Conservation (phyloP, 2,888 invertebrate species). For the Melolontha melolontha region DNA sequence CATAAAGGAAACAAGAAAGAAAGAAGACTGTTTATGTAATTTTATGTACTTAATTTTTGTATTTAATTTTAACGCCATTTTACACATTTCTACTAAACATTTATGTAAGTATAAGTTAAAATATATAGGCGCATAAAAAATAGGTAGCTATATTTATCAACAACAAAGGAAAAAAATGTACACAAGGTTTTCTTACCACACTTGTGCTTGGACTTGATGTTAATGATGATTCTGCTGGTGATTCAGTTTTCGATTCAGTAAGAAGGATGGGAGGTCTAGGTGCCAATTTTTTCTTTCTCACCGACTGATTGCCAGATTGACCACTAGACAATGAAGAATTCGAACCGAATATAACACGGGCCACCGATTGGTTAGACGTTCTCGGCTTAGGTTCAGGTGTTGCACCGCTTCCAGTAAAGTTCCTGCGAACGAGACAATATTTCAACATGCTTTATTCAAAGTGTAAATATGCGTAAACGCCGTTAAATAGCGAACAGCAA, state of each 20-base stretch:
- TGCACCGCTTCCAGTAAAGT: constrained; percentile 22
- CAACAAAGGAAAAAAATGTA: constrained; percentile 5
- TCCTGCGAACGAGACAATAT: constrained; percentile 5
- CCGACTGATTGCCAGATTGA: constrained; percentile 58
- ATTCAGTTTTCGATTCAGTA: constrained; percentile 49
- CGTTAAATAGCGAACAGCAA: too few relatives aligned
- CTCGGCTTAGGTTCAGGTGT: constrained; percentile 60
- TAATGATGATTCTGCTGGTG: constrained; percentile 54
- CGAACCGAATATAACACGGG: constrained; percentile 59
- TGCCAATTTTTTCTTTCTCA: constrained; percentile 76
- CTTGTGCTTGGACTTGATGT: constrained; percentile 61
- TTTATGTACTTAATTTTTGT: too few relatives aligned
- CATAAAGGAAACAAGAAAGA: too few relatives aligned
- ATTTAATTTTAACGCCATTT: too few relatives aligned
- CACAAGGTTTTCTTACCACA: constrained; percentile 56
- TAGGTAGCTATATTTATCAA: background rate
- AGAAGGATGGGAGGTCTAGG: constrained; percentile 71
- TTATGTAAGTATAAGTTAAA: too few relatives aligned
- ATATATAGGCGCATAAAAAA: too few relatives aligned
- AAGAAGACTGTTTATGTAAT: too few relatives aligned
- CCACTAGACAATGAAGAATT: constrained; percentile 64
- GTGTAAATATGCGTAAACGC: too few relatives aligned
- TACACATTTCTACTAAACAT: too few relatives aligned
- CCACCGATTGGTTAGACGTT: constrained; percentile 57
- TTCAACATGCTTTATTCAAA: too few relatives aligned